Evolutionary conservation across 2,888 invertebrate genomes (phyloP).

Genomic region (Diloba caeruleocephala): DNA sequence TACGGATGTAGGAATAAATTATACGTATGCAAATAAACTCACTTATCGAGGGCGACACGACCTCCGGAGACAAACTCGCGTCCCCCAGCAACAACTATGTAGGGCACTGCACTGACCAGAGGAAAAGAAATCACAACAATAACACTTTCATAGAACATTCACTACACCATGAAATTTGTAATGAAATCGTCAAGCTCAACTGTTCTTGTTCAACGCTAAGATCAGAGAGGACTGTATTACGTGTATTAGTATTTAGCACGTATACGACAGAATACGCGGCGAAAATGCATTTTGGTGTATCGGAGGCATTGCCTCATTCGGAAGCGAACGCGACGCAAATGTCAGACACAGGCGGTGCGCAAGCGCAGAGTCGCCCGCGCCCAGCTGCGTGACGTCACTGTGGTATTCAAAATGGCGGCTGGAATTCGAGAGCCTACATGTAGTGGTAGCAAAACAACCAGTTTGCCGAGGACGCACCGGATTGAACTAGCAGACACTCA

Average conservation of each 20-base stretch:
- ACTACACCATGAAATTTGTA: constrained; percentile 70
- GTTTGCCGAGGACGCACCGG: constrained; percentile 33
- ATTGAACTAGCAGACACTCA: constrained; percentile 32
- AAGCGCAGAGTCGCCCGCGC: constrained; percentile 81
- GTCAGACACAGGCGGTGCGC: constrained; percentile 75
- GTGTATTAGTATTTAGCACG: constrained; percentile 74
- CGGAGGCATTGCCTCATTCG: constrained; percentile 83
- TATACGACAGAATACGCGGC: constrained; percentile 78
- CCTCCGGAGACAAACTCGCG: constrained; percentile 75
- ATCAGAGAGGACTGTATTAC: constrained; percentile 80
- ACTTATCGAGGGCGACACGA: constrained; percentile 79
- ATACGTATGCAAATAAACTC: constrained; percentile 80
- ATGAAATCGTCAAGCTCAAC: constrained; percentile 73
- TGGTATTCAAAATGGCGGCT: constrained; percentile 88
- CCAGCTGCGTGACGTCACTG: constrained; percentile 85
- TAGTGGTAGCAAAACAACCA: constrained; percentile 65
- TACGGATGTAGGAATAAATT: constrained; percentile 72
- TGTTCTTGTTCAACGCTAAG: constrained; percentile 81
- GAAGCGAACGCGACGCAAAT: constrained; percentile 81
- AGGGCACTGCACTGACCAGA: constrained; percentile 79
- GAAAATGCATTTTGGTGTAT: constrained; percentile 81
- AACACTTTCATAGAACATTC: constrained; percentile 79
- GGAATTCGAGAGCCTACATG: constrained; percentile 87
- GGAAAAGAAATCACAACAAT: constrained; percentile 84
- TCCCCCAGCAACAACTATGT: constrained; percentile 77